Base-by-base conservation (phyloP, 2,888 invertebrate genomes). In the Drosophila sordidula region DNA sequence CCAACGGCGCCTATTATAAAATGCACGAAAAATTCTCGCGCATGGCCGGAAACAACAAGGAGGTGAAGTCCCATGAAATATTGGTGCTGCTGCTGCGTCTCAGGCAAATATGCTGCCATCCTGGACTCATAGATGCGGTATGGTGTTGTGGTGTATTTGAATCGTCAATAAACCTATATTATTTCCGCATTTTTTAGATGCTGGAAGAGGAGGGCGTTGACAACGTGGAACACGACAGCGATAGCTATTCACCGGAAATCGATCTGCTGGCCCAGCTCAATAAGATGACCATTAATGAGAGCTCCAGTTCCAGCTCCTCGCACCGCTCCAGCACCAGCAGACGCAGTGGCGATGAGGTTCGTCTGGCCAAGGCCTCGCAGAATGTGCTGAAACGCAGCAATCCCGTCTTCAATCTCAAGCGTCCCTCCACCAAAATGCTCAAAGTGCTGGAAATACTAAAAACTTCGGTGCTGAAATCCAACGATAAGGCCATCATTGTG, bases 71-170 rank as follows among this genome's bases (percentile, higher is more conserved):
- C 41, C 93, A 95, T 93, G 94, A 95, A 92, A 96, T 97, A 91
- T 92, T 99, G 74, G 96, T 98, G 0, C 93, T 98, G 2, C 91
- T 99, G 12, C 92, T 98, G 58, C 94, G 98, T 11, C 92, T 99
- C 64, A 94, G 98, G 0, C 98, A 99, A 91, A 95, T 97, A 65
- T 97, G 97, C 90, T 96, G 97, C 89, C 98, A 98, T 93, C 96
- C 98, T 29, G 95, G 95, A 0, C 93, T 99, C 14, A 96, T 98
- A 79, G 94, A 94, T 82, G 90, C 94, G 63, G 95, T 95, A 91
- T 91, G 93, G 16, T 2, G 5, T 22, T 14, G 34, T 3, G 18
- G 2, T 12, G 1, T n/a, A 11, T 2, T 14, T 5, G 1, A 3
- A 14, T 8, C 11, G 12, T 4, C 29, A 18, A 2, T 29, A 16